Evolutionary conservation across 92 coral and sea anemone genomes (phyloP).

Genomic region (Heteractis magnifica): DNA sequence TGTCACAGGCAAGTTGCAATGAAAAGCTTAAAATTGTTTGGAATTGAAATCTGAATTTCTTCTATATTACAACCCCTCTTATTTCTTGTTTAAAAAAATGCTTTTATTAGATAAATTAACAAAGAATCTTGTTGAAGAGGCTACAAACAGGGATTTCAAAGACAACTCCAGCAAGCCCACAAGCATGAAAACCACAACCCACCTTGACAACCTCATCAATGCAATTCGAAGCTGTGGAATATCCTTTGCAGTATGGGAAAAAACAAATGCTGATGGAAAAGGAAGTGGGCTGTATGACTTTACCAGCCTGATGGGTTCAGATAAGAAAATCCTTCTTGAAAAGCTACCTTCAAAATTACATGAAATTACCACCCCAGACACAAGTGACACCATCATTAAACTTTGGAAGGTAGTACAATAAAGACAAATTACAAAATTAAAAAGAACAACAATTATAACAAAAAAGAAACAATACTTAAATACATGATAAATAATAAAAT

Average conservation of each 20-base stretch:
- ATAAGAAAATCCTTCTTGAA: slow-evolving; percentile 53
- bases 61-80: background rate
- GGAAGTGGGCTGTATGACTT: slow-evolving; percentile 60
- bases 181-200: slow-evolving; percentile 35
- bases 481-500: too few species aligned
- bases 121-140: slow-evolving; percentile 51
- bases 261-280: slow-evolving; percentile 55
- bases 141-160: slow-evolving; percentile 31
- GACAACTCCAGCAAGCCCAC: slow-evolving; percentile 48
- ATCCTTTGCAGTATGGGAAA: slow-evolving; percentile 54
- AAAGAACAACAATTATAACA: background rate
- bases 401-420: slow-evolving; percentile 47
- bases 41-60: background rate
- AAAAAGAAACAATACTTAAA: background rate
- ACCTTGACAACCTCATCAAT: slow-evolving; percentile 25
- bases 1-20: slow-evolving; percentile 52
- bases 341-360: slow-evolving; percentile 42
- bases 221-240: slow-evolving; percentile 48
- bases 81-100: background rate
- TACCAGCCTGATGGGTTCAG: slow-evolving; percentile 67
- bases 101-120: slow-evolving; percentile 47
- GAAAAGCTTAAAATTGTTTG: background rate
- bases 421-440: too few species aligned
- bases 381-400: slow-evolving; percentile 34
- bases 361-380: slow-evolving; percentile 13